Evolutionary conservation across 2,797 vertebrate species (phyloP), one percentile per base, ranked within the genome.

Genomic region (Anguilla pacifica): DNA sequence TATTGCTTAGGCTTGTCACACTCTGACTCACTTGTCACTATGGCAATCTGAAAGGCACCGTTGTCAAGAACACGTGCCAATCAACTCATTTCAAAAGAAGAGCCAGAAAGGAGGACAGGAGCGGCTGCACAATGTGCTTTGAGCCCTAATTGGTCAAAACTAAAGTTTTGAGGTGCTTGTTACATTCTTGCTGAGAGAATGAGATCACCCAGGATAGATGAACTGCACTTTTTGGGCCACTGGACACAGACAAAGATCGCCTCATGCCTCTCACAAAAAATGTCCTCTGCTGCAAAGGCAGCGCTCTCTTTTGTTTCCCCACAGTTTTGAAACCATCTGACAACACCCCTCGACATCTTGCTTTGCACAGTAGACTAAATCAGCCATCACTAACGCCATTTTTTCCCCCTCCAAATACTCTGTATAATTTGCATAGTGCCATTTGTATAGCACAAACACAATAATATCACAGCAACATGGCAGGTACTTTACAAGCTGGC

Each of bases 51-150:
- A 85, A 88, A 35, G 46, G 86, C 83, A 31, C 53, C 28, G n/a
- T 57, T 17, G 51, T 31, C n/a, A 28, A 31, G n/a, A 2, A 55
- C 11, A 84, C 22, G 25, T 51, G 72, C 72, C 72, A 82, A 51
- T 91, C 89, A 81, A 87, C 87, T 25, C 88, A 91, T 89, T 90
- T 86, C 88, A 89, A 89, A 88, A 88, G 55, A 88, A 81, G 72
- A 90, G 89, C 91, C 89, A 91, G 90, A 86, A 85, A 90, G 83
- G 87, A 85, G 88, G 86, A 85, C 59, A 88, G 67, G 88, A 83
- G 22, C 49, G 46, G 11, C 49, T 84, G 51, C 13, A 17, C 25
- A 31, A 57, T 31, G 82, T 55, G 13, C 25, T 53, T 84, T 0
- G 25, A 0, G 1, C 49, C 10, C 11, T 84, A 31, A 83, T 53